These are phyloP conservation scores for Lissonota sp. DNA, from an alignment of 2,888 invertebrate genomes.

Conservation along the genomic window DNA sequence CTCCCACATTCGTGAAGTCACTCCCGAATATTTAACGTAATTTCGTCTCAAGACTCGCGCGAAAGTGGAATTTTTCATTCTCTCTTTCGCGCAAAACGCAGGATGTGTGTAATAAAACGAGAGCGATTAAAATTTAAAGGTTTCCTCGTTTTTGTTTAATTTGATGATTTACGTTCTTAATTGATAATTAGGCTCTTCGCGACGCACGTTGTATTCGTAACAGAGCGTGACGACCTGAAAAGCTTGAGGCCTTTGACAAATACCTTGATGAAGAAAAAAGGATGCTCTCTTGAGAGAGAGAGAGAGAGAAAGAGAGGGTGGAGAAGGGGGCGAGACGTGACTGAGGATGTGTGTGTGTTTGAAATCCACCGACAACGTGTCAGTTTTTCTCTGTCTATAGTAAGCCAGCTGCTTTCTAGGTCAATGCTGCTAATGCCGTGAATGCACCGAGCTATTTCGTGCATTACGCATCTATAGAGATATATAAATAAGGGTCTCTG, in stretches of 20 bases:
- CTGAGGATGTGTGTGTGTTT: slow-evolving; percentile 26
- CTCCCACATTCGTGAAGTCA: too few relatives aligned
- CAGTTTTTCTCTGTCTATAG: slow-evolving; percentile 52
- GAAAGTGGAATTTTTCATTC: neutral
- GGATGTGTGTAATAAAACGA: slow-evolving; percentile 49
- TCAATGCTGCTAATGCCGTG: slow-evolving; percentile 70
- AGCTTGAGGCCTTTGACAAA: slow-evolving; percentile 27
- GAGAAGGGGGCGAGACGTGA: too few relatives aligned
- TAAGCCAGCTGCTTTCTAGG: slow-evolving; percentile 71
- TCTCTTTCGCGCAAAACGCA: slow-evolving; percentile 31
- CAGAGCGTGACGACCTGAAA: slow-evolving; percentile 14
- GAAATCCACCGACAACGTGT: slow-evolving; percentile 61
- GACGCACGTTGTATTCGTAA: slow-evolving; percentile 25
- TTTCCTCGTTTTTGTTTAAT: slow-evolving; percentile 29
- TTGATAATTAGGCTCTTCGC: slow-evolving; percentile 52
- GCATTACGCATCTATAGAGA: neutral
- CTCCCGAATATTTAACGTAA: slow-evolving; percentile 5
- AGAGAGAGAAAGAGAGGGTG: slow-evolving; percentile 11
- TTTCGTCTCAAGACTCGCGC: neutral
- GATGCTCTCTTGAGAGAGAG: slow-evolving; percentile 32
- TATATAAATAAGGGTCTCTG: too few relatives aligned
- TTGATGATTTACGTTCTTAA: slow-evolving; percentile 34
- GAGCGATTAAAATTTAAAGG: slow-evolving; percentile 25
- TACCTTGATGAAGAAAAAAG: slow-evolving; percentile 34
- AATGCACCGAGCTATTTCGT: slow-evolving; percentile 30